These are phyloP conservation scores for Pagetopsis macropterus DNA, from an alignment of 2,797 vertebrate species.

Conservation along the genomic window DNA sequence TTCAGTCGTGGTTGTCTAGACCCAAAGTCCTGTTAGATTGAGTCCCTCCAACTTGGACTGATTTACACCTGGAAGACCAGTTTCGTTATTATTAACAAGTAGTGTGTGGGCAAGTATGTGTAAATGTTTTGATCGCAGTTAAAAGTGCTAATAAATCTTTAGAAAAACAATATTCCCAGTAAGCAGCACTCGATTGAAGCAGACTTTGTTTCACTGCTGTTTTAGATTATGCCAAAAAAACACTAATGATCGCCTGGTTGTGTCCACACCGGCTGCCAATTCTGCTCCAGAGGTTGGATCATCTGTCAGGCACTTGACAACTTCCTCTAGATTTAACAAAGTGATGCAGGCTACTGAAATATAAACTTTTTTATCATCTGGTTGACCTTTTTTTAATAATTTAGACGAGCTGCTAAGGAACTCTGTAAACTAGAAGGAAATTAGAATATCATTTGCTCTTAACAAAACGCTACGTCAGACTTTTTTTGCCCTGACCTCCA, in stretches of 20 bases:
- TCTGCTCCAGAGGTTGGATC: slow-evolving; percentile 49
- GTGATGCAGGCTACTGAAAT: slow-evolving; percentile 33
- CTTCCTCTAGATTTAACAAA: slow-evolving; percentile 50
- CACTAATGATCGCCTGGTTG: slow-evolving; percentile 53
- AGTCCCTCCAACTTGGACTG: slow-evolving; percentile 16
- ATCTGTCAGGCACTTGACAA: slow-evolving; percentile 61
- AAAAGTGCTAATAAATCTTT: slow-evolving; percentile 52
- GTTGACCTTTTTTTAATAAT: slow-evolving; percentile 38
- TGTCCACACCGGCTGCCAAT: slow-evolving; percentile 47
- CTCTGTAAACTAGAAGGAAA: slow-evolving; percentile 17
- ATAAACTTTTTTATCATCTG: slow-evolving; percentile 26
- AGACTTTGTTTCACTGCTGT: slow-evolving; percentile 44
- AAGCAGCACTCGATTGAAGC: slow-evolving; percentile 41
- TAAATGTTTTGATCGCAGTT: slow-evolving; percentile 47
- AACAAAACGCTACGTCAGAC: slow-evolving; percentile 1
- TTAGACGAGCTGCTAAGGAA: slow-evolving; percentile 7
- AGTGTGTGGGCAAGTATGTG: background rate
- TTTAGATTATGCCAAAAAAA: slow-evolving; percentile 58
- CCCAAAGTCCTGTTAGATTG: slow-evolving; percentile 19
- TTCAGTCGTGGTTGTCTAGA: background rate
- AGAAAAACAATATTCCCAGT: slow-evolving; percentile 41
- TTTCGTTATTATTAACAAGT: slow-evolving; percentile 20
- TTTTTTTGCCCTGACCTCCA: background rate
- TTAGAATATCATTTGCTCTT: slow-evolving; percentile 6
- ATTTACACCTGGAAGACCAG: slow-evolving; percentile 29